Conservation (phyloP, 2,113 vertebrate species). For the Dipodomys stephensi region DNA sequence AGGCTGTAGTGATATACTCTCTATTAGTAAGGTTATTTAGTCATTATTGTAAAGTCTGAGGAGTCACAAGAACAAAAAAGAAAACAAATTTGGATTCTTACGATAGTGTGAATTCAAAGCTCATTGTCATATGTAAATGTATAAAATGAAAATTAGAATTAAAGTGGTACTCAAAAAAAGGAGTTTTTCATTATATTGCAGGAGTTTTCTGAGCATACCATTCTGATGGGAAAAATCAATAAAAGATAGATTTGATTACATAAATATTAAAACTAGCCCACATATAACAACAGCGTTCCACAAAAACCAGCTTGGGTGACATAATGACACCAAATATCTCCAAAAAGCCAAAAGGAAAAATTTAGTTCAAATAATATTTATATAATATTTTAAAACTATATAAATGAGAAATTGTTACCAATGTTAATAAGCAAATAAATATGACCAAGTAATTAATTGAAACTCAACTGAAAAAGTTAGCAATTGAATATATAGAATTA, state of each 20-base stretch:
- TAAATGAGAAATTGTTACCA: not conserved
- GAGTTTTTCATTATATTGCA: too few species aligned
- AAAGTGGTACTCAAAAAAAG: not conserved
- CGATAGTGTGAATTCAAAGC: not conserved
- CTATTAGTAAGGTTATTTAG: not conserved
- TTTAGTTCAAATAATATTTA: not conserved
- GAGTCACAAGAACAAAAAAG: not conserved
- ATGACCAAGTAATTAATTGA: not conserved
- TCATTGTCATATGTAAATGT: not conserved
- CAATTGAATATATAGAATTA: not conserved
- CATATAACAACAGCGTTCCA: too few species aligned
- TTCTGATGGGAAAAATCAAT: not conserved
- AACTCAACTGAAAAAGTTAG: not conserved
- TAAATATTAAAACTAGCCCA: not conserved
- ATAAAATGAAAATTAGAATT: conserved; percentile 2
- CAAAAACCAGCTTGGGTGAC: too few species aligned
- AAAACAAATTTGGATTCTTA: not conserved
- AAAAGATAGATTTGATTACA: not conserved
- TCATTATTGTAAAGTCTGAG: not conserved
- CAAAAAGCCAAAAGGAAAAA: too few species aligned
- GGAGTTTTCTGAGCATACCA: too few species aligned
- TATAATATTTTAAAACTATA: not conserved
- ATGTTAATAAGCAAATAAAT: not conserved
- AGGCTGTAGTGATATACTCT: not conserved
- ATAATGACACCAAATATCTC: too few species aligned